phyloP scores from a whole-genome alignment of 2,888 invertebrate genomes.

The Thalpophila matura region DNA sequence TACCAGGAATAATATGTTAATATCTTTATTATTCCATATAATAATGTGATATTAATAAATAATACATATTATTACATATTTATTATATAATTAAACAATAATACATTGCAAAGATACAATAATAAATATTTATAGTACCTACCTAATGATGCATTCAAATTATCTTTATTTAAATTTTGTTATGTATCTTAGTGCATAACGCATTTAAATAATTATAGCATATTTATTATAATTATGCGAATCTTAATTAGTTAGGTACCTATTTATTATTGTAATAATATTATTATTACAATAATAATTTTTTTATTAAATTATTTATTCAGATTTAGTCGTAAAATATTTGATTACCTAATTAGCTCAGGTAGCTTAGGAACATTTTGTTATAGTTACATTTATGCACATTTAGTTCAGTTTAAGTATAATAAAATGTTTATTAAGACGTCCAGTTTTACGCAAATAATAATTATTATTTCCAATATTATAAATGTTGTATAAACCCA shows the following conservation, averaged over 20 bases:
- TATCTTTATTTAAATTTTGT: constrained; percentile 28
- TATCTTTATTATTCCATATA: no score
- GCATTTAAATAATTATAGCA: constrained; percentile 26
- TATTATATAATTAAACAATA: constrained; percentile 7
- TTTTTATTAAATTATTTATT: no score
- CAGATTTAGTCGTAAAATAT: constrained; percentile 32
- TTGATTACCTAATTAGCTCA: constrained; percentile 26
- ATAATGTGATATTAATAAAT: no score
- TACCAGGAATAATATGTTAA: no score
- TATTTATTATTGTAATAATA: no score
- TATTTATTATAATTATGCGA: constrained; percentile 23
- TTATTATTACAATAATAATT: no score
- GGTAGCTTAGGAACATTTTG: constrained; percentile 14
- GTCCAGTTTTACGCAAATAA: background rate
- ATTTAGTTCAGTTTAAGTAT: constrained; percentile 8
- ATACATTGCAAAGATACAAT: constrained; percentile 15
- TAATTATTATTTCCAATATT: background rate
- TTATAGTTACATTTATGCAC: background rate
- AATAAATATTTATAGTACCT: constrained; percentile 23
- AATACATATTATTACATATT: constrained; percentile 2
- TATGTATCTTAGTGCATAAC: constrained; percentile 29
- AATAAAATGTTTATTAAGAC: constrained; percentile 10
- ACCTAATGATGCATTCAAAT: constrained; percentile 22
- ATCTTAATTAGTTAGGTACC: no score
- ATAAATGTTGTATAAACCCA: no score